Evolutionary conservation across 23 tunicate species (phyloP).

Genomic region (Trididemnum clinides): DNA sequence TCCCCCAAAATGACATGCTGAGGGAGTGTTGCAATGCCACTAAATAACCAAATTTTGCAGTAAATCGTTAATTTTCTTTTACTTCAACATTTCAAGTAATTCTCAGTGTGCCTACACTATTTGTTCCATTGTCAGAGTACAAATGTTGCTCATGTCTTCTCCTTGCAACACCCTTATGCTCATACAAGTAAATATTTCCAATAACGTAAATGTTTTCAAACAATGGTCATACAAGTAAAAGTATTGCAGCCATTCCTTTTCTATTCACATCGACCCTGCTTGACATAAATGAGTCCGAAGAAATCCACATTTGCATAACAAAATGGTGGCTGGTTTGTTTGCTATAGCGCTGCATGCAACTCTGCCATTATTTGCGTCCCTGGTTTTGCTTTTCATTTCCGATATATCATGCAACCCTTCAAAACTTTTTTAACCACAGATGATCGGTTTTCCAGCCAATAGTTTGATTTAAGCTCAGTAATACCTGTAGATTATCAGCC

Average conservation of each 20-base stretch:
- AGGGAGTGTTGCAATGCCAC: background rate
- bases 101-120: background rate
- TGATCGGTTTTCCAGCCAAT: background rate
- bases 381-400: background rate
- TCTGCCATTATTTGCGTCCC: background rate
- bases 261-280: background rate
- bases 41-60: background rate
- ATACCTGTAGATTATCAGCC: background rate
- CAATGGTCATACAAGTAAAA: background rate
- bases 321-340: background rate
- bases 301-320: background rate
- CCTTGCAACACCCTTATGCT: background rate
- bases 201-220: background rate
- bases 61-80: background rate
- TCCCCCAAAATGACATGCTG: background rate
- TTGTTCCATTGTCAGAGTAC: constrained; percentile 1
- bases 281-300: background rate
- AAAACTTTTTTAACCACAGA: background rate
- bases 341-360: background rate
- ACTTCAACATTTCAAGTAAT: background rate
- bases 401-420: background rate
- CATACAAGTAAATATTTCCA: too few relatives aligned
- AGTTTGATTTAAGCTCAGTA: background rate
- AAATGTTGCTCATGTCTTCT: background rate
- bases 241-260: background rate